Evolutionary conservation across 2,888 invertebrate species (phyloP), one percentile per base, ranked within the genome.

Genomic region (Cryptops parisi): DNA sequence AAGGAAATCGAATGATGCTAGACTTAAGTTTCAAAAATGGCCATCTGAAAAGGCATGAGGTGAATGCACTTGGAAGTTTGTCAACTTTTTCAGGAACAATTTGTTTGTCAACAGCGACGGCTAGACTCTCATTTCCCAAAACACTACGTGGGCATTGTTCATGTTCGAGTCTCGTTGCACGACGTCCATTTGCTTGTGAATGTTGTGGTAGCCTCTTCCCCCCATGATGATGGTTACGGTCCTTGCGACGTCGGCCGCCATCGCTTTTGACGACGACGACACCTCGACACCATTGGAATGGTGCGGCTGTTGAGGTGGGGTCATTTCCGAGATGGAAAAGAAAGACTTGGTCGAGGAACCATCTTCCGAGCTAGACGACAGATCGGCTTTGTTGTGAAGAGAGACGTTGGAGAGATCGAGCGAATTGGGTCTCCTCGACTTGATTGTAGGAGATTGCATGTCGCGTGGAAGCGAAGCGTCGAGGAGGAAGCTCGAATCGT

Each of bases 381-480:
- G 23, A 41, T 50, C 46, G 19, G 45, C 27, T 15, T 22, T 27
- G 22, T 49, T 52, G 9, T n/a, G 15, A 2, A 24, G 85, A 0
- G 85, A 86, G 86, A 87, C 87, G 67, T 85, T 87, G 2, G 86
- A 85, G 1, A 88, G 70, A 67, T 88, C 88, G 33, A 88, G 69
- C 1, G 85, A 85, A 33, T 86, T 71, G 0, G 87, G 88, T 17
- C 88, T 72, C 15, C 84, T 82, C 1, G 84, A 83, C 61, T 86
- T 82, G 82, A 87, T 83, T n/a, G n/a, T n/a, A n/a, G n/a, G n/a
- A n/a, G n/a, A n/a, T 58, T 82, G 78, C 57, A 87, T 70, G 61
- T 87, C 75, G 24, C 87, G 74, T 65, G 87, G 87, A 45, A 88
- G 70, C 68, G 84, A 54, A 52, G 26, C 57, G 47, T 44, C 58